Percentiles rank a stretch among this genome's conserved stretches.
These are phyloP conservation scores for Paedocypris micromegethes DNA, from an alignment of 2,797 vertebrate species.

Conservation along the genomic window DNA sequence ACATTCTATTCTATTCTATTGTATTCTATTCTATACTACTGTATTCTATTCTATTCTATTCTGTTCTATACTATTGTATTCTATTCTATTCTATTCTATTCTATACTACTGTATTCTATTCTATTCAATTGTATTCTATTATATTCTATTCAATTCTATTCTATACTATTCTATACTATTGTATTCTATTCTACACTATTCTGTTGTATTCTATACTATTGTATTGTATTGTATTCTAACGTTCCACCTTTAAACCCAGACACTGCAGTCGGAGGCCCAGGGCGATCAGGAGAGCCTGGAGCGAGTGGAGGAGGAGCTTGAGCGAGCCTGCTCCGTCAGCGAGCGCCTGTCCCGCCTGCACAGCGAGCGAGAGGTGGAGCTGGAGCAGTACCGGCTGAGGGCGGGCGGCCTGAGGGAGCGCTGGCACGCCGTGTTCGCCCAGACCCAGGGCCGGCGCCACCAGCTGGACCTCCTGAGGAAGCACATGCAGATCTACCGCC, in stretches of 20 bases:
- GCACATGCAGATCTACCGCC: slow-evolving; percentile 76
- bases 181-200: too few species aligned
- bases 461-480: slow-evolving; percentile 83
- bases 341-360: slow-evolving; percentile 79
- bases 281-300: slow-evolving; percentile 75
- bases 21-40: too few species aligned
- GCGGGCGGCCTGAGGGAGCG: slow-evolving; percentile 80
- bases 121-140: too few species aligned
- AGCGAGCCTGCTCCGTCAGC: slow-evolving; percentile 68
- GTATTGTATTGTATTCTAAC: too few species aligned
- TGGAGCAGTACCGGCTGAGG: slow-evolving; percentile 79
- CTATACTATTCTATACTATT: too few species aligned
- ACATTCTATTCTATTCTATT: too few species aligned
- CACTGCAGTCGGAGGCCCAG: slow-evolving; percentile 71
- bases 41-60: too few species aligned
- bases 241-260: slow-evolving; percentile 55
- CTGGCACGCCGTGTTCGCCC: slow-evolving; percentile 81
- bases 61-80: too few species aligned
- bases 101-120: too few species aligned
- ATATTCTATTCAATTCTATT: too few species aligned
- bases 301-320: slow-evolving; percentile 74
- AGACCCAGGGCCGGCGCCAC: slow-evolving; percentile 76
- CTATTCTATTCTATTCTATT: too few species aligned
- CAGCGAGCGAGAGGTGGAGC: slow-evolving; percentile 80
- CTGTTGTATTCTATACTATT: too few species aligned